Percentiles rank a stretch among this genome's conserved stretches.
These are phyloP conservation scores for Synergus umbraculus DNA, from an alignment of 2,888 invertebrate species.

Conservation along the genomic window DNA sequence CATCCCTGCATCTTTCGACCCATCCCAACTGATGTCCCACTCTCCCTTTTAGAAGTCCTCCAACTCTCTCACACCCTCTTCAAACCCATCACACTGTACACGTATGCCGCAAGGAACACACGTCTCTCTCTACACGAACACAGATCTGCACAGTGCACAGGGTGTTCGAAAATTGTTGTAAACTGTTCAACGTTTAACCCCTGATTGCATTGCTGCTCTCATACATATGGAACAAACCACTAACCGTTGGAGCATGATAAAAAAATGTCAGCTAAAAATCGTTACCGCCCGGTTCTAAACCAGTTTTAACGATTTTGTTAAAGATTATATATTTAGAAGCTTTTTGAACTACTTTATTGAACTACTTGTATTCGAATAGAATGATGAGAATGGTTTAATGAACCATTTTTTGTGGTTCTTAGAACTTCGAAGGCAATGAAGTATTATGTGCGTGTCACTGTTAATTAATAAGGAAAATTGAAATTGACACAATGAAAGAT, in stretches of 20 bases:
- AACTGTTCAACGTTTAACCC: slow-evolving; percentile 19
- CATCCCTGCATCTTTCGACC: slow-evolving; percentile 17
- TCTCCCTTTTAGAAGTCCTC: slow-evolving; percentile 12
- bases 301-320: too few relatives aligned
- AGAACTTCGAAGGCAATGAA: too few relatives aligned
- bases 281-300: neutral
- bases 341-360: too few relatives aligned
- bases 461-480: neutral
- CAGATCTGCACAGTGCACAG: slow-evolving; percentile 33
- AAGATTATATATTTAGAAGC: too few relatives aligned
- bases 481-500: neutral
- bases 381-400: too few relatives aligned
- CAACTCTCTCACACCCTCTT: slow-evolving; percentile 37
- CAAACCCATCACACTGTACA: slow-evolving; percentile 32
- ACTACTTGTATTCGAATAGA: too few relatives aligned
- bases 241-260: slow-evolving; percentile 18
- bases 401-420: too few relatives aligned
- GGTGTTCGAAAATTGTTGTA: slow-evolving; percentile 38
- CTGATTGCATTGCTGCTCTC: slow-evolving; percentile 21
- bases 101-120: slow-evolving; percentile 19
- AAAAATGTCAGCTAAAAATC: neutral
- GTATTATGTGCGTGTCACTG: too few relatives aligned
- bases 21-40: slow-evolving; percentile 4
- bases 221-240: slow-evolving; percentile 31
- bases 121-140: slow-evolving; percentile 37